phyloP scores from a whole-genome alignment of 53 echinoderm and acorn worm species.

The Apostichopus leukothele region DNA sequence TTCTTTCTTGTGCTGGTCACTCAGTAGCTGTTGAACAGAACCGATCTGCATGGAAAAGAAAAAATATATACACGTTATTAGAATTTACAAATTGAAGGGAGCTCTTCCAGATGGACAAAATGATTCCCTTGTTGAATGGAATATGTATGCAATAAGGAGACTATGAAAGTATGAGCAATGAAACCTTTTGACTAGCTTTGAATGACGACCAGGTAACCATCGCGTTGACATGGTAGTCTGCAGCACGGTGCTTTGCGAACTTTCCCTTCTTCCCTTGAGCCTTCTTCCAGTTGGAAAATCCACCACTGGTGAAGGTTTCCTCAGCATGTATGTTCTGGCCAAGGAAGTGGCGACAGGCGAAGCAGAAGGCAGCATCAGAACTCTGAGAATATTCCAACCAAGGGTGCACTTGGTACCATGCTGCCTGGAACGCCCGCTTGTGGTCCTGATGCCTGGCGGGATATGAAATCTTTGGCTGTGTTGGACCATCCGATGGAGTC shows the following conservation, averaged over 20 bases:
- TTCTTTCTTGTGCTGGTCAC: background rate
- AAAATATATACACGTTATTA: constrained; percentile 11
- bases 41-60: background rate
- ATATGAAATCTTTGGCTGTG: constrained; percentile 31
- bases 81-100: constrained; percentile 29
- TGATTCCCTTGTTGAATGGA: background rate
- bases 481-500: constrained; percentile 17
- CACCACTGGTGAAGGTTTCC: constrained; percentile 17
- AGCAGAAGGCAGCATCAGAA: constrained; percentile 35
- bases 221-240: constrained; percentile 37
- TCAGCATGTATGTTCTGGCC: constrained; percentile 36
- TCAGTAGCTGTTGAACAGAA: background rate
- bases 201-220: constrained; percentile 16
- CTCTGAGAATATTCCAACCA: constrained; percentile 26
- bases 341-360: background rate
- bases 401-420: constrained; percentile 34
- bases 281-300: constrained; percentile 38
- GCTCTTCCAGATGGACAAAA: constrained; percentile 17
- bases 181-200: too few species aligned
- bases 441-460: constrained; percentile 19
- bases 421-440: constrained; percentile 8
- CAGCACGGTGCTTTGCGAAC: constrained; percentile 32
- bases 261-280: constrained; percentile 44
- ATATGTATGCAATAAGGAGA: constrained; percentile 7
- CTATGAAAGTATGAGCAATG: constrained; percentile 16